These are phyloP conservation scores for Martes martes DNA, from an alignment of 2,113 vertebrate genomes.

Conservation along the genomic window DNA sequence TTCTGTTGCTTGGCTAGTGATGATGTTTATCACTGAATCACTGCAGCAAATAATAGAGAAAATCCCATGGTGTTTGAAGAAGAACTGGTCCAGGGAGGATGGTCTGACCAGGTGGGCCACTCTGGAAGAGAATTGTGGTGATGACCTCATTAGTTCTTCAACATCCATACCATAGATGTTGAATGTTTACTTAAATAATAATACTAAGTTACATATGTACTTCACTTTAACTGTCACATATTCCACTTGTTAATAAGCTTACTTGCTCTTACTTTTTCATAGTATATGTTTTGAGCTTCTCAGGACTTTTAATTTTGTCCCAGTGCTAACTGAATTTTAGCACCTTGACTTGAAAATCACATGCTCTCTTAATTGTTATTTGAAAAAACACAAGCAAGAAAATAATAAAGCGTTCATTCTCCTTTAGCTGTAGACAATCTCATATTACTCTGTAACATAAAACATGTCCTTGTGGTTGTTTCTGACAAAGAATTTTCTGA, in stretches of 20 bases:
- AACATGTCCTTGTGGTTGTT: neutral
- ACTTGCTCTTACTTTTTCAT: neutral
- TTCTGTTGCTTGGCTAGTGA: neutral
- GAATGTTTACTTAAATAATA: neutral
- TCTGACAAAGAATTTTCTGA: neutral
- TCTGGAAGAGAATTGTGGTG: conserved; percentile 26
- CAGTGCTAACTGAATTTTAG: neutral
- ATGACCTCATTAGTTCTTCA: neutral
- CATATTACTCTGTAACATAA: neutral
- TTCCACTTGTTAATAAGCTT: neutral
- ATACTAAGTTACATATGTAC: neutral
- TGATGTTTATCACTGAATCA: conserved; percentile 7
- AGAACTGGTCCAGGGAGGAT: neutral
- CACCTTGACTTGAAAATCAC: neutral
- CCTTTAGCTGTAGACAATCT: neutral
- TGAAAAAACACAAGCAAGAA: neutral
- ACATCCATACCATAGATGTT: neutral
- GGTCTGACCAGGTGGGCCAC: neutral
- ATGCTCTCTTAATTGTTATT: neutral
- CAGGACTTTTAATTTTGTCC: neutral
- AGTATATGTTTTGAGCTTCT: neutral
- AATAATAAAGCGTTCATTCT: neutral
- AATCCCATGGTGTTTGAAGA: neutral
- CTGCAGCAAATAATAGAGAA: neutral
- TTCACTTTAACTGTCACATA: neutral